Evolutionary conservation across 2,797 vertebrate genomes (phyloP), one percentile per base, ranked within the genome.

Genomic region (Onychomys arenicola): DNA sequence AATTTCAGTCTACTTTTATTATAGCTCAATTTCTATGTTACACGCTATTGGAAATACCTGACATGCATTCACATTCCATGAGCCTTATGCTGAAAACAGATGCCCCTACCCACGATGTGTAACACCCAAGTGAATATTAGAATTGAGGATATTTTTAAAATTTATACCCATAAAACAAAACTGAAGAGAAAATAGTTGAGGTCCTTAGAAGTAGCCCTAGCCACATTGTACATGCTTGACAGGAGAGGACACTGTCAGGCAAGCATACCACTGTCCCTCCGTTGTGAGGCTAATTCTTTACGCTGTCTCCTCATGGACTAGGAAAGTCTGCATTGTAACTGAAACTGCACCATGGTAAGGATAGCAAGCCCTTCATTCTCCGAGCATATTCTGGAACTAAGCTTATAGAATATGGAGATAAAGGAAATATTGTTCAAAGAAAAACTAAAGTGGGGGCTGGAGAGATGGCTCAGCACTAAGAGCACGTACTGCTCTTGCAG

Each of bases 331-430:
- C 32, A 57, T 25, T 37, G 52, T 57, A 34, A 57, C 9, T 0
- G 49, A 5, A 78, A 23, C 49, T 21, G 49, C 65, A 80, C 52
- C 0, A 37, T 14, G 37, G 52, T 52, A 89, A 93, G 77, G 55
- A 55, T 25, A 96, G 78, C n/a, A 89, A 89, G 27, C 73, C 37
- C 52, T 34, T 94, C 77, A 52, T 89, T 75, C 81, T 29, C 77
- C 6, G 92, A 88, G 95, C 71, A 40, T 9, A 34, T 77, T 71
- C 81, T 63, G 65, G 63, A 87, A 82, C 63, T 65, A n/a, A 67
- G 55, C 61, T 95, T 77, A 93, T 2, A 1, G 23, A 57, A 81
- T 6, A n/a, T n/a, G 77, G 19, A 57, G 34, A 21, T 25, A 23
- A 80, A 14, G 34, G 34, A 37, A 81, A 57, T 37, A 81, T 12